Percentiles rank a stretch among this genome's conserved stretches.
Conservation (phyloP, 2,113 vertebrate species). For the Okapia johnstoni region DNA sequence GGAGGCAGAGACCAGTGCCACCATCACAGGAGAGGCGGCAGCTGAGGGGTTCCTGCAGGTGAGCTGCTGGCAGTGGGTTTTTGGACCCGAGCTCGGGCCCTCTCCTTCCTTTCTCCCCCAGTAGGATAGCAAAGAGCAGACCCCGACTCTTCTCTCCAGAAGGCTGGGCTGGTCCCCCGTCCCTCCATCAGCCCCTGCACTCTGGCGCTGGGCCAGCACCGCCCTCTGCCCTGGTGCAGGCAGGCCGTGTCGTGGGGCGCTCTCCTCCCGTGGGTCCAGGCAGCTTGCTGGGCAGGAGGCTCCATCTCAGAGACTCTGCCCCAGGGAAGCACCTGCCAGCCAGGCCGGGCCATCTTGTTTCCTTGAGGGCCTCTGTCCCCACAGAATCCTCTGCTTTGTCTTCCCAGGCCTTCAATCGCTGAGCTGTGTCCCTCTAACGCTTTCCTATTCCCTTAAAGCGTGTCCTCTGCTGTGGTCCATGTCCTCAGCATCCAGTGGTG, state of each 20-base stretch:
- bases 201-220: fast-evolving
- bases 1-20: not conserved
- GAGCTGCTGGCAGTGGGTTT: not conserved
- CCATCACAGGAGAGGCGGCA: not conserved
- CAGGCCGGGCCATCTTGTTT: not conserved
- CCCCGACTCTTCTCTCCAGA: not conserved
- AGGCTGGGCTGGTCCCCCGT: not conserved
- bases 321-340: not conserved
- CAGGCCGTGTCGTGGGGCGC: not conserved
- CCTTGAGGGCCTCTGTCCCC: not conserved
- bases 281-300: not conserved
- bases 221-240: not conserved
- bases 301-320: not conserved
- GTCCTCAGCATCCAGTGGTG: not conserved
- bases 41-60: not conserved
- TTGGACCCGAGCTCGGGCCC: not conserved
- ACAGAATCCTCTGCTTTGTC: not conserved
- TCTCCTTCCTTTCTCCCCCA: not conserved
- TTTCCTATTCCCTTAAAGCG: not conserved
- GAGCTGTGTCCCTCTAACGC: not conserved
- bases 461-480: not conserved
- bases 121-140: not conserved
- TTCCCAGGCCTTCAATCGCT: not conserved
- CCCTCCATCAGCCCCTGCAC: not conserved
- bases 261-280: not conserved